A percentile compares a stretch with the other conserved stretches of the same genome.
Conservation (phyloP, 2,797 vertebrate genomes). For the Crocidura indochinensis region DNA sequence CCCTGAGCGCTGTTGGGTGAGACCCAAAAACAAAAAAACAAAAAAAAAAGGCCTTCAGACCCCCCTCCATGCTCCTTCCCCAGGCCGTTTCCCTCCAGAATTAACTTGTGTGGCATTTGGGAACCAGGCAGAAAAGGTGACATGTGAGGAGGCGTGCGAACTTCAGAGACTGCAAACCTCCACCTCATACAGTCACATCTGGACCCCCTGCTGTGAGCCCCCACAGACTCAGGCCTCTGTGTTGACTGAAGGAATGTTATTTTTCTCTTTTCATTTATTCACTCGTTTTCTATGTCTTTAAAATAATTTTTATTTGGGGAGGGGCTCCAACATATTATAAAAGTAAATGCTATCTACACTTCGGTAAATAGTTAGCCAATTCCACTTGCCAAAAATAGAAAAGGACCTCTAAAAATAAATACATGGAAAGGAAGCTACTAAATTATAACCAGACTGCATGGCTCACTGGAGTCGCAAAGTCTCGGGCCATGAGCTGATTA, state of each 20-base stretch:
- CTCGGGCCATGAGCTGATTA: background rate
- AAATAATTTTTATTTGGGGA: background rate
- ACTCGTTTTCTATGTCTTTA: background rate
- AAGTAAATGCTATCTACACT: slow-evolving; percentile 70
- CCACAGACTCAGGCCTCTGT: background rate
- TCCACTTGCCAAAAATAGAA: slow-evolving; percentile 76
- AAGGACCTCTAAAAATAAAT: slow-evolving; percentile 80
- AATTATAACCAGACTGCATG: slow-evolving; percentile 80
- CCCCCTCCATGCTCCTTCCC: too few species aligned
- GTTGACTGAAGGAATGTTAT: too few species aligned
- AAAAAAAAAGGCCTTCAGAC: background rate
- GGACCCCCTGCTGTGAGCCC: too few species aligned
- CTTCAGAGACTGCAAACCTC: background rate
- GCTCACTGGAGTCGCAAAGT: background rate
- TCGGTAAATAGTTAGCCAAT: slow-evolving; percentile 71
- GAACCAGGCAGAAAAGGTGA: background rate
- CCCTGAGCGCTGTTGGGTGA: too few species aligned
- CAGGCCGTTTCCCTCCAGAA: too few species aligned
- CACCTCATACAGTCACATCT: background rate
- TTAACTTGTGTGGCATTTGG: too few species aligned
- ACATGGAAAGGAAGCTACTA: slow-evolving; percentile 66
- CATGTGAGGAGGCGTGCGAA: background rate
- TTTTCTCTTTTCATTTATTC: slow-evolving; percentile 49
- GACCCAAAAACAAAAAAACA: background rate
- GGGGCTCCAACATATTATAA: slow-evolving; percentile 65